Percentiles rank a stretch among this genome's conserved stretches.
Evolutionary conservation across 2,797 vertebrate genomes (phyloP).

Genomic region (Brachyrhaphis roseni): DNA sequence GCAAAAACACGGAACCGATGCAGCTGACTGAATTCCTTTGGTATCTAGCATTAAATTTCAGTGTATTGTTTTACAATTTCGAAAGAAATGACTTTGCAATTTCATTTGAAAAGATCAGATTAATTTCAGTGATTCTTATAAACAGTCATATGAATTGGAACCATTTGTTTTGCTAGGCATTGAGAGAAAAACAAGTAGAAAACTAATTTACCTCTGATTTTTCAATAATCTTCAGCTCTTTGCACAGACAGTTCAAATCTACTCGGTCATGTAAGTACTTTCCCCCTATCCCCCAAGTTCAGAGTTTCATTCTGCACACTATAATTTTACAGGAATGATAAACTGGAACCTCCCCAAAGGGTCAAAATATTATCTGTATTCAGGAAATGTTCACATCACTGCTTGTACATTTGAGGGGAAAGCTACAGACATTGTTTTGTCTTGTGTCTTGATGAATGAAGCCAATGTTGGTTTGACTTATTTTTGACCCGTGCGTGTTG

Average conservation of each 20-base stretch:
- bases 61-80: not conserved
- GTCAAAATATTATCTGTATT: conserved; percentile 34
- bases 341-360: conserved; percentile 29
- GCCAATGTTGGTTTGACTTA: conserved; percentile 52
- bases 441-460: conserved; percentile 47
- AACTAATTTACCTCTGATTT: not conserved
- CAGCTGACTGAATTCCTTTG: not conserved
- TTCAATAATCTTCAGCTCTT: conserved; percentile 2
- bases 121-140: not conserved
- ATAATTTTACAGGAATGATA: conserved; percentile 31
- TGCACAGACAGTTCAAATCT: not conserved
- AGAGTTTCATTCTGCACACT: conserved; percentile 12
- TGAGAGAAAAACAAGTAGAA: not conserved
- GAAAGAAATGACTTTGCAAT: not conserved
- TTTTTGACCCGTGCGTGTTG: conserved; percentile 56
- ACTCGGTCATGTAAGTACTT: conserved; percentile 9
- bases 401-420: conserved; percentile 20
- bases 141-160: not conserved
- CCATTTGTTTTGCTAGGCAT: not conserved
- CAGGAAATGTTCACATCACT: conserved; percentile 28
- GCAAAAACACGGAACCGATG: not conserved
- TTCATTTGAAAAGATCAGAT: not conserved
- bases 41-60: not conserved
- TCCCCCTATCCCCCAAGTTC: not conserved
- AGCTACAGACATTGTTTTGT: conserved; percentile 48